Evolutionary conservation across 2,113 vertebrate genomes (phyloP).

Genomic region (Pholis gunnellus): DNA sequence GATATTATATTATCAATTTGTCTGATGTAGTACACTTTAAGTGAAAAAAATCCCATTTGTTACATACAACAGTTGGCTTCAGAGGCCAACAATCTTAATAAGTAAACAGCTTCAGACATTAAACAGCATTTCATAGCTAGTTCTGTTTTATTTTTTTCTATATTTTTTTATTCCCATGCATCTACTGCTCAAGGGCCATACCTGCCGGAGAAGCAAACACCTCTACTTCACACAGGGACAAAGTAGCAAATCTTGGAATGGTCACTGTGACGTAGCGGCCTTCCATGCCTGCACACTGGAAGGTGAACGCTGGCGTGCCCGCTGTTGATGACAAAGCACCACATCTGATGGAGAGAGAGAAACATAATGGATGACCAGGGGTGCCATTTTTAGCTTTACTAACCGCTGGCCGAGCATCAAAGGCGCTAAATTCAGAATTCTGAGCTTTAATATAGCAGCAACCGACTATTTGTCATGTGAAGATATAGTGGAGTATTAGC

Average conservation of each 20-base stretch:
- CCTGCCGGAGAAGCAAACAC: conserved; percentile 22
- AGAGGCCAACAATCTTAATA: not conserved
- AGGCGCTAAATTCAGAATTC: no score
- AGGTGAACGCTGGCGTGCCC: not conserved
- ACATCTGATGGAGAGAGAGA: conserved; percentile 24
- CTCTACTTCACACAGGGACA: conserved; percentile 20
- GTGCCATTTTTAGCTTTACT: not conserved
- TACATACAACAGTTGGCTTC: no score
- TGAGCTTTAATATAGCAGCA: no score
- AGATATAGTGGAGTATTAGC: no score
- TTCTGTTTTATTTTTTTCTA: no score
- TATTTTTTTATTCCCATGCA: not conserved
- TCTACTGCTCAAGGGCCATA: not conserved
- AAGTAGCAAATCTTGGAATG: accelerated
- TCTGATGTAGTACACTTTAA: no score
- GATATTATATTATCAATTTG: not conserved
- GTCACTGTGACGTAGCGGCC: not conserved
- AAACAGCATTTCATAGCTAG: not conserved
- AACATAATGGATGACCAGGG: not conserved
- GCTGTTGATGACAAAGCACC: accelerated
- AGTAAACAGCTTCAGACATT: not conserved
- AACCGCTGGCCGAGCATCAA: not conserved
- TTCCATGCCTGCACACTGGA: not conserved
- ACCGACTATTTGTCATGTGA: no score
- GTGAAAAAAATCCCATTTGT: no score